Base-by-base conservation (phyloP, 2,113 vertebrate species). In the Labeo catla region DNA sequence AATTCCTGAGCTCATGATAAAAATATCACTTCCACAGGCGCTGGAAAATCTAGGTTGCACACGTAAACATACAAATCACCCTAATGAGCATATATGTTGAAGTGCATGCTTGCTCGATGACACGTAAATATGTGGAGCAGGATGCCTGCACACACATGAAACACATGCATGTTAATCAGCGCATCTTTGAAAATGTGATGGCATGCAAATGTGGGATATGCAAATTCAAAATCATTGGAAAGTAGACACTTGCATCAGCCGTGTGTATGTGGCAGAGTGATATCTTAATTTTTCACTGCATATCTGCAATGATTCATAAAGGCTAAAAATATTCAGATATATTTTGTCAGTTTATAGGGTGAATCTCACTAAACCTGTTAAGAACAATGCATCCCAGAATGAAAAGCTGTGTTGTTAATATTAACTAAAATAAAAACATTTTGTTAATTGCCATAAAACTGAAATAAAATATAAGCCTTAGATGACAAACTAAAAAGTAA, bases 11-110 rank as follows among this genome's bases (percentile, higher is more conserved):
- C 63, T 68, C 5, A 16, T 34, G 61, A 43, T 81, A 86, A 81
- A 86, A 86, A 80, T 88, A 86, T 23, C 39, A 79, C n/a, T 36
- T 76, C 57, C 49, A 54, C 23, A 1, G 65, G 65, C 84, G 61
- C 63, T 57, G 36, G 68, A 63, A 16, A 81, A 81, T 72, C 79
- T 81, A 81, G 85, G 61, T 39, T 82, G 47, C 49, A 79, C 74
- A 57, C 39, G 52, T 19, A 82, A 49, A 72, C 82, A 84, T 50
- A 73, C 68, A 65, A 50, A 86, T 73, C 21, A 79, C 84, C 83
- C 7, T 52, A 83, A 83, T 61, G 49, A 15, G 74, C 39, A 59
- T 12, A 11, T 2, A 63, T 52, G 36, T 10, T 45, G 78, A 23
- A 61, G 59, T 13, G 57, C 49, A 54, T 77, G 23, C 10, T 28